phyloP scores from a whole-genome alignment of 2,888 invertebrate genomes.

The Monoplex corrugatus region DNA sequence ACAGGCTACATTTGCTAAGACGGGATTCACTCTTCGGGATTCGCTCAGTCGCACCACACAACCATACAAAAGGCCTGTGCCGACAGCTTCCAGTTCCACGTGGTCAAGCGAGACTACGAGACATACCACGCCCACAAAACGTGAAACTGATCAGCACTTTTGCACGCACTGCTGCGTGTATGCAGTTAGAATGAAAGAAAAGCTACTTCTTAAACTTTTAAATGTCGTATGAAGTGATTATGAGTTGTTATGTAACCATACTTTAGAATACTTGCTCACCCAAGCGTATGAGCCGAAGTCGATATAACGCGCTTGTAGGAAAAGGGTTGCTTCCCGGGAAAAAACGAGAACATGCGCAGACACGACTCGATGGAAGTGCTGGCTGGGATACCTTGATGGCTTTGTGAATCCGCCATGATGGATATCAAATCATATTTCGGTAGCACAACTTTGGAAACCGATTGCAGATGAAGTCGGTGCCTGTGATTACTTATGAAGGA shows the following conservation, averaged over 20 bases:
- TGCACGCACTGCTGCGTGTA: no score
- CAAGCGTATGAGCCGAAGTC: neutral
- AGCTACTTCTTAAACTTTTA: no score
- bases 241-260: no score
- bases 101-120: no score
- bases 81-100: neutral
- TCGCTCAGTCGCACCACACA: no score
- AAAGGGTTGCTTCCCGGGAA: constrained; percentile 31
- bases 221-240: no score
- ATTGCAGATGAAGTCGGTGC: constrained; percentile 61
- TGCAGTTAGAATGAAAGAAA: no score
- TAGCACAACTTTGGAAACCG: constrained; percentile 68
- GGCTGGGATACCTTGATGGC: constrained; percentile 79
- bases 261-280: neutral
- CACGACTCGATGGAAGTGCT: constrained; percentile 64
- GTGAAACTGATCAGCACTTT: neutral
- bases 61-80: no score
- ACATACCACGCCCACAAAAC: constrained; percentile 34
- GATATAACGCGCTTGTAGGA: constrained; percentile 44
- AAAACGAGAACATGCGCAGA: constrained; percentile 71
- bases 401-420: constrained; percentile 82
- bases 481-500: constrained; percentile 60
- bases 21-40: no score
- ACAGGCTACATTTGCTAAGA: no score
- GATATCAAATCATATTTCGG: constrained; percentile 77